Percentiles rank a stretch among this genome's conserved stretches.
These are phyloP conservation scores for Hermodice carunculata DNA, from an alignment of 2,888 invertebrate genomes.

Conservation along the genomic window DNA sequence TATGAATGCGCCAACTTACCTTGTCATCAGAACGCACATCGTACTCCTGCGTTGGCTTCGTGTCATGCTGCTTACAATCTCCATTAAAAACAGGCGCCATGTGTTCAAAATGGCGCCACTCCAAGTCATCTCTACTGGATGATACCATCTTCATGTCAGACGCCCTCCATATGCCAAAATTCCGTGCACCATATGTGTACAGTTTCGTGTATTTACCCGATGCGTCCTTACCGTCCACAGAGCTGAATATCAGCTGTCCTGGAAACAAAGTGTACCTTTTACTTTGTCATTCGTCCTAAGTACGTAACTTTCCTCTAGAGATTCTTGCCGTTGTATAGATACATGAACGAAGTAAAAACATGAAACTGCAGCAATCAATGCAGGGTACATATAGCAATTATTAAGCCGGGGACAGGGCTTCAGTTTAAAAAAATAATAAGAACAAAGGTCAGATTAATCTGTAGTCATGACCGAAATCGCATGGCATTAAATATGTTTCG, in stretches of 20 bases:
- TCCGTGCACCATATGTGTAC: conserved; percentile 3
- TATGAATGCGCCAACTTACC: conserved; percentile 24
- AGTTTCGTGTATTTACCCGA: not conserved
- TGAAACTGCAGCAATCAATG: too few species aligned
- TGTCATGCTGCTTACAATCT: not conserved
- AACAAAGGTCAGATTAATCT: too few species aligned
- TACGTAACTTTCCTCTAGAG: too few species aligned
- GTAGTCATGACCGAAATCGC: too few species aligned
- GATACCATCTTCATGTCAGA: not conserved
- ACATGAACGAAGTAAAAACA: too few species aligned
- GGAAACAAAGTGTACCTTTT: too few species aligned
- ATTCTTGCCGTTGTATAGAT: too few species aligned
- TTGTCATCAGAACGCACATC: conserved; percentile 32
- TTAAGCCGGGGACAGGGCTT: too few species aligned
- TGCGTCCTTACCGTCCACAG: not conserved
- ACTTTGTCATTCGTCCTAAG: conserved; percentile 22
- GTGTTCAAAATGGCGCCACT: not conserved
- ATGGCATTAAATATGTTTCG: too few species aligned
- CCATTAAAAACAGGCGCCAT: conserved; percentile 32
- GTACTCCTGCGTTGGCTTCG: not conserved
- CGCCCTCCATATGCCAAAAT: conserved; percentile 4
- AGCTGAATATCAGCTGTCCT: conserved; percentile 2
- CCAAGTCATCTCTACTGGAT: conserved; percentile 2
- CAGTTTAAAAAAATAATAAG: too few species aligned
- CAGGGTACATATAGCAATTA: too few species aligned